A percentile compares a stretch with the other conserved stretches of the same genome.
These are phyloP conservation scores for Drosophila nigrodunni DNA, from an alignment of 1,140 invertebrate genomes.

Conservation along the genomic window DNA sequence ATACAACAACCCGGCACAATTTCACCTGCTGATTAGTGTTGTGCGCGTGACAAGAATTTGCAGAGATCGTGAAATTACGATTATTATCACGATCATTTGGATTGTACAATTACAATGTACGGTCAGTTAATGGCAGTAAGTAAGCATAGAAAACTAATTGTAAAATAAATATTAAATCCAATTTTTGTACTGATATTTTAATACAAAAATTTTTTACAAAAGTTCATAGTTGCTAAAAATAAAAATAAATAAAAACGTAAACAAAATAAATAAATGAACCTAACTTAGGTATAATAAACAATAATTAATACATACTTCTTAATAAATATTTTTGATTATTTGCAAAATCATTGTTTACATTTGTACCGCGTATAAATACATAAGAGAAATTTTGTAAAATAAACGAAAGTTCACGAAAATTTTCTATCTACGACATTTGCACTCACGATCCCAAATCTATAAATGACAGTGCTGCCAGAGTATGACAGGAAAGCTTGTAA, in stretches of 20 bases:
- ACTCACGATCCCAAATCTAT: slow-evolving; percentile 25
- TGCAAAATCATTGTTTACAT: neutral
- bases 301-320: neutral
- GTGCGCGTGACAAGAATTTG: slow-evolving; percentile 14
- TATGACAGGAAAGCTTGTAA: neutral
- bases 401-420: neutral
- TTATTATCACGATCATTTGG: neutral
- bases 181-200: too few relatives aligned
- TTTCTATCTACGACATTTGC: neutral
- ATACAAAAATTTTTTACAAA: too few relatives aligned
- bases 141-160: too few relatives aligned
- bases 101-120: neutral
- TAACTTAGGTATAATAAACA: neutral
- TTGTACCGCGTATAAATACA: neutral
- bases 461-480: slow-evolving; percentile 19
- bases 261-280: too few relatives aligned
- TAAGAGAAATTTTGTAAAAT: neutral
- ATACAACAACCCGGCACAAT: slow-evolving; percentile 45
- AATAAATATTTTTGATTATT: neutral
- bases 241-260: neutral
- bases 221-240: neutral
- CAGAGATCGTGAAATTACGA: neutral
- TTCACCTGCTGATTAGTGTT: slow-evolving; percentile 41
- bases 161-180: too few relatives aligned
- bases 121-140: too few relatives aligned